Conservation (phyloP, 2,888 invertebrate genomes). For the Eristalinus sepulchralis region DNA sequence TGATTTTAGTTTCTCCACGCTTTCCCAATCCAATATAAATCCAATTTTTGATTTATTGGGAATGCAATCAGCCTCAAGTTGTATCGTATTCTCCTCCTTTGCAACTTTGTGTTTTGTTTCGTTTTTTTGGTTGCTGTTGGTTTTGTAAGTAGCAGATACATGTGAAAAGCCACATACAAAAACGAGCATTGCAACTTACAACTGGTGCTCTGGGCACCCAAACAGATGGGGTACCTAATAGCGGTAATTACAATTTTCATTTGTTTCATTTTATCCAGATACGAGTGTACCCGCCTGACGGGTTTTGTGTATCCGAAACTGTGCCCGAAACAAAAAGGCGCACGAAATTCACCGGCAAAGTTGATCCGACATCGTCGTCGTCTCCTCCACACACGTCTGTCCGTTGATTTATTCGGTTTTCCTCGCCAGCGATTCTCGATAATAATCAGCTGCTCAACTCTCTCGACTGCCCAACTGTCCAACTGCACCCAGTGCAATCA, state of each 20-base stretch:
- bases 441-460: conserved; percentile 48
- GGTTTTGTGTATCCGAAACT: neutral
- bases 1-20: conserved; percentile 14
- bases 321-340: neutral
- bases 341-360: conserved; percentile 27
- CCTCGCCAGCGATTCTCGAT: conserved; percentile 56
- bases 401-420: conserved; percentile 64
- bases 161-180: conserved; percentile 6
- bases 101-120: conserved; percentile 8
- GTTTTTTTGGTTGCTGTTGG: neutral
- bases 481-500: conserved; percentile 66
- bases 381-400: neutral
- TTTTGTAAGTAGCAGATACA: neutral
- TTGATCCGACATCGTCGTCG: conserved; percentile 29
- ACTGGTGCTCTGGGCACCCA: conserved; percentile 39
- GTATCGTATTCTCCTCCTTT: conserved; percentile 31
- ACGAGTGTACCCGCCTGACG: conserved; percentile 25
- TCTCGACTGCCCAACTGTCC: neutral
- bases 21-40: conserved; percentile 37
- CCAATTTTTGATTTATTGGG: conserved; percentile 62
- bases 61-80: conserved; percentile 53
- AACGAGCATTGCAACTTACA: conserved; percentile 24
- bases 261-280: conserved; percentile 53
- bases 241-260: conserved; percentile 68
- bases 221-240: conserved; percentile 51